Evolutionary conservation across 2,888 invertebrate genomes (phyloP), one percentile per base, ranked within the genome.

Genomic region (Cylloceria caligata): DNA sequence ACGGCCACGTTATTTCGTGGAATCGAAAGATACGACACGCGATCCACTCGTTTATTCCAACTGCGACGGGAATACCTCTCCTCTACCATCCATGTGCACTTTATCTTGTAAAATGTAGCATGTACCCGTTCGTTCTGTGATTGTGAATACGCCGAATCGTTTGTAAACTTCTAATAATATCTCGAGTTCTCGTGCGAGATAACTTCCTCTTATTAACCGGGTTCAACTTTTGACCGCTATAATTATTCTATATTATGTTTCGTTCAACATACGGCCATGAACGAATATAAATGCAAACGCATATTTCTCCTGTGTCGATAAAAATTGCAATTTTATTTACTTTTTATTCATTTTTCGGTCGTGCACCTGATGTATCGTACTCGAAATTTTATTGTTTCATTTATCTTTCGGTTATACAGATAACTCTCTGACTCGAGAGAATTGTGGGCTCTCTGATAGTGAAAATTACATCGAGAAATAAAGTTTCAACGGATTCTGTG

Each of bases 41-140:
- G 77, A 88, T 86, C 79, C 84, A 81, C 85, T 88, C 88, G 85
- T 87, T 88, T 81, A 67, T 79, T 67, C 64, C 74, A 77, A 60
- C 65, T 76, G 79, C 69, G 81, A 81, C 34, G 34, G 36, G 45
- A 57, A 60, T 57, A 49, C 27, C 60, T 16, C 30, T 19, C 30
- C 72, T 78, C 55, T 68, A 71, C 64, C 65, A 60, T 21, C 42
- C 62, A 45, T n/a, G 47, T 34, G 34, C 72, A 30, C 30, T 45
- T 11, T 34, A 21, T 45, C 45, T 34, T 60, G 57, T 13, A 16
- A 39, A 16, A 45, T 2, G n/a, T n/a, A 13, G 42, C 42, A 45
- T 45, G 2, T 45, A 52, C 39, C 21, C 36, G 3, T 55, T 69
- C 39, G 30, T 69, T n/a, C 71, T 42, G 16, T 13, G 30, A 71